These are phyloP conservation scores for Catharus bicknelli DNA, from an alignment of 2,113 vertebrate species.

Conservation along the genomic window DNA sequence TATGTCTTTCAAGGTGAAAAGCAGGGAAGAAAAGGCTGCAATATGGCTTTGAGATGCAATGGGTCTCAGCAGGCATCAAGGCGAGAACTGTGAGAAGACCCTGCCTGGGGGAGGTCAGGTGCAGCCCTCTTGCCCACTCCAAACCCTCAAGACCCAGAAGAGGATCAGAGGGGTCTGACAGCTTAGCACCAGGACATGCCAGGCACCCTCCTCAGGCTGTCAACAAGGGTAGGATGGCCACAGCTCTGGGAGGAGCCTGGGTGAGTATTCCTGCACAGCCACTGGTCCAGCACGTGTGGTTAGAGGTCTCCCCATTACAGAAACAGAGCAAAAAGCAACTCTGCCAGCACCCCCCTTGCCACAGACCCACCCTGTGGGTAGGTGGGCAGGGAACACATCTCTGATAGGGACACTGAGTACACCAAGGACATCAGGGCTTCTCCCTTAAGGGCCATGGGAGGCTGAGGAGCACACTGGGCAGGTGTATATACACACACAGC, in stretches of 20 bases:
- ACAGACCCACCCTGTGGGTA: not conserved
- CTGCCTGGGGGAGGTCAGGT: not conserved
- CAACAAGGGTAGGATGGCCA: not conserved
- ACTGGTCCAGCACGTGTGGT: accelerated
- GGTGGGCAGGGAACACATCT: not conserved
- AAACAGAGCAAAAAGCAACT: not conserved
- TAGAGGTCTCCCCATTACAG: not conserved
- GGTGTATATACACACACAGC: not conserved
- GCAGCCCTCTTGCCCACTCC: not conserved
- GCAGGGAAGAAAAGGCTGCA: not conserved
- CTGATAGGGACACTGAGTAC: not conserved
- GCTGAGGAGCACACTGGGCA: not conserved
- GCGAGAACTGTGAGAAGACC: not conserved
- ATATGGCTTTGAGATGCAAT: not conserved
- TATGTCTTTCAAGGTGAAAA: not conserved
- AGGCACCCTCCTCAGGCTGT: accelerated
- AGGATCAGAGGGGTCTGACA: not conserved
- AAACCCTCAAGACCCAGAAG: accelerated
- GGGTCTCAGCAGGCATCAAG: not conserved
- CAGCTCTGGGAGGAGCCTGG: not conserved
- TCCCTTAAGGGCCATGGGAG: not conserved
- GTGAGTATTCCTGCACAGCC: not conserved
- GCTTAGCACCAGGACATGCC: not conserved
- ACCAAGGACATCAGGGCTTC: not conserved
- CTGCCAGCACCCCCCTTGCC: not conserved